These are phyloP conservation scores for Dasyprocta punctata DNA, from an alignment of 2,113 vertebrate species.

Conservation along the genomic window DNA sequence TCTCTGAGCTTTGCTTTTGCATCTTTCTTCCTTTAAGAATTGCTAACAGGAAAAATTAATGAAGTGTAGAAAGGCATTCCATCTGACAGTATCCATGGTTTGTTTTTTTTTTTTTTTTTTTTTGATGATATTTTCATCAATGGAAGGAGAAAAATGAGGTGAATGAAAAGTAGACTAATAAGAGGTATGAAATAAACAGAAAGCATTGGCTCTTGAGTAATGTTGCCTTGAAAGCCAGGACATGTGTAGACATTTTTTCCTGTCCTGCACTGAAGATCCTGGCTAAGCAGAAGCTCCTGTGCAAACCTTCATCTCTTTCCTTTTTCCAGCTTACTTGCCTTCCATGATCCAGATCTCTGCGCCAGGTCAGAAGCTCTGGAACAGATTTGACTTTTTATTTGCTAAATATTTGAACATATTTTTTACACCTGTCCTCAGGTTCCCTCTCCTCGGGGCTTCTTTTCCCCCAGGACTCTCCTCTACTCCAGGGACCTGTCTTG, in stretches of 20 bases:
- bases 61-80: not conserved
- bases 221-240: not conserved
- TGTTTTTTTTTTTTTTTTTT: too few species aligned
- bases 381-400: not conserved
- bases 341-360: not conserved
- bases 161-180: not conserved
- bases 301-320: not conserved
- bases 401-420: not conserved
- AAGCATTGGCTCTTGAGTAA: not conserved
- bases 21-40: not conserved
- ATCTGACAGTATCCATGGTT: not conserved
- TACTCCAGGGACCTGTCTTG: not conserved
- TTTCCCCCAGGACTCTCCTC: not conserved
- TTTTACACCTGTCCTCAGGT: not conserved
- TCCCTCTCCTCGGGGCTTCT: not conserved
- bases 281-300: not conserved
- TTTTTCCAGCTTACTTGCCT: not conserved
- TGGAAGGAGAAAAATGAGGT: not conserved
- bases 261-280: not conserved
- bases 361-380: not conserved
- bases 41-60: not conserved
- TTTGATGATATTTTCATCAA: not conserved
- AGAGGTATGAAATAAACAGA: not conserved
- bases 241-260: not conserved
- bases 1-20: not conserved